Percentiles rank a stretch among this genome's conserved stretches.
Conservation (phyloP, 2,797 vertebrate genomes). For the Cetoscarus ocellatus region DNA sequence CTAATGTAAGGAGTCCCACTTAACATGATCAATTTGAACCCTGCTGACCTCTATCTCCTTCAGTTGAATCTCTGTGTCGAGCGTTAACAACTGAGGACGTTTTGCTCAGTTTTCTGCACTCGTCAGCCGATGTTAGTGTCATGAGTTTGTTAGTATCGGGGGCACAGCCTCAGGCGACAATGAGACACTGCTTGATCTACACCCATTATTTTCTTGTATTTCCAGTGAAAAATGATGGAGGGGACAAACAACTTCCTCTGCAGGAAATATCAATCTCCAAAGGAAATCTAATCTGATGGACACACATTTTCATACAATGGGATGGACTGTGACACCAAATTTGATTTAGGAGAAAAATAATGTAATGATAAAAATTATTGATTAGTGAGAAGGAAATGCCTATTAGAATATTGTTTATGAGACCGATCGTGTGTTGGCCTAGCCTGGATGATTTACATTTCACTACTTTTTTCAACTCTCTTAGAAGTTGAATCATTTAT, state of each 20-base stretch:
- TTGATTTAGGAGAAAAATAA: too few relatives aligned
- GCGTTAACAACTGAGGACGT: conserved; percentile 45
- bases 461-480: too few relatives aligned
- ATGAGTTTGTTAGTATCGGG: conserved; percentile 60
- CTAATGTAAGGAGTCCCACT: conserved; percentile 12
- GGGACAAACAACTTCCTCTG: conserved; percentile 3
- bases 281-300: conserved; percentile 1
- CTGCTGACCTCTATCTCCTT: conserved; percentile 59
- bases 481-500: too few relatives aligned
- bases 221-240: conserved; percentile 26
- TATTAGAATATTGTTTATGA: too few relatives aligned
- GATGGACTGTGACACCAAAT: too few relatives aligned
- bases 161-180: conserved; percentile 69
- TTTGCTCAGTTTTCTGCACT: conserved; percentile 60
- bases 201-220: conserved; percentile 61
- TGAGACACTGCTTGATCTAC: conserved; percentile 71
- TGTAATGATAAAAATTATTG: too few relatives aligned
- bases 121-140: conserved; percentile 77
- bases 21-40: conserved; percentile 47
- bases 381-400: too few relatives aligned
- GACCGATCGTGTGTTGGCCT: too few relatives aligned
- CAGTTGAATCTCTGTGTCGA: conserved; percentile 49
- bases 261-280: not conserved
- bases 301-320: not conserved
- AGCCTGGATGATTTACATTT: too few relatives aligned